Evolutionary conservation across 2,888 invertebrate species (phyloP).

Genomic region (Sesamia inferens): DNA sequence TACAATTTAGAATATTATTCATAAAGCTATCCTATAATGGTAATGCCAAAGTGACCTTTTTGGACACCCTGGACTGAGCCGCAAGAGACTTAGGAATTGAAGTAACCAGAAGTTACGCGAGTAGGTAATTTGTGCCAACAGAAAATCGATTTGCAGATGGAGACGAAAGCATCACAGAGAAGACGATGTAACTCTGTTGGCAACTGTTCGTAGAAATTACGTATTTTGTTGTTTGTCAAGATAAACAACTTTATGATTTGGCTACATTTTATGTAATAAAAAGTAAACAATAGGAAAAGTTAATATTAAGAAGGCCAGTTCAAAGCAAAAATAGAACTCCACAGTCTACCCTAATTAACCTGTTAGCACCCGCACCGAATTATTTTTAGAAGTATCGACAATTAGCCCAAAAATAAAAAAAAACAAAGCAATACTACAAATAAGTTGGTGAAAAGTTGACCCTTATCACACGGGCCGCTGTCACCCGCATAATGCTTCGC

Average conservation of each 20-base stretch:
- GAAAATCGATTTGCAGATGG: neutral
- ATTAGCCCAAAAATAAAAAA: slow-evolving; percentile 51
- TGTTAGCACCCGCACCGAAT: slow-evolving; percentile 16
- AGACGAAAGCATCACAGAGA: neutral
- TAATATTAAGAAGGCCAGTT: slow-evolving; percentile 1
- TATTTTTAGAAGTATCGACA: slow-evolving; percentile 57
- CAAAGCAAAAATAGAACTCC: slow-evolving; percentile 32
- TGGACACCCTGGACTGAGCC: neutral
- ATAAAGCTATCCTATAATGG: no score
- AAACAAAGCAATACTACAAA: slow-evolving; percentile 59
- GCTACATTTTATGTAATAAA: neutral
- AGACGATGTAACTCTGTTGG: neutral
- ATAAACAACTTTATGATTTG: neutral
- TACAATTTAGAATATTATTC: no score
- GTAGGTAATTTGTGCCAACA: neutral
- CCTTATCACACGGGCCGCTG: slow-evolving; percentile 70
- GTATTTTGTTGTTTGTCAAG: neutral
- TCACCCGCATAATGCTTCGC: slow-evolving; percentile 60
- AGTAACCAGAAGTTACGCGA: neutral
- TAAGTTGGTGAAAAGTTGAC: slow-evolving; percentile 72
- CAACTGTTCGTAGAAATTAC: neutral
- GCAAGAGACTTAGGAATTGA: neutral
- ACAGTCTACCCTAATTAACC: slow-evolving; percentile 24
- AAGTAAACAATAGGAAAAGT: slow-evolving; percentile 1
- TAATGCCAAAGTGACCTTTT: no score